A percentile compares a stretch with the other conserved stretches of the same genome.
Conservation (phyloP, 2,797 vertebrate species). For the Pangasius larnaudii region DNA sequence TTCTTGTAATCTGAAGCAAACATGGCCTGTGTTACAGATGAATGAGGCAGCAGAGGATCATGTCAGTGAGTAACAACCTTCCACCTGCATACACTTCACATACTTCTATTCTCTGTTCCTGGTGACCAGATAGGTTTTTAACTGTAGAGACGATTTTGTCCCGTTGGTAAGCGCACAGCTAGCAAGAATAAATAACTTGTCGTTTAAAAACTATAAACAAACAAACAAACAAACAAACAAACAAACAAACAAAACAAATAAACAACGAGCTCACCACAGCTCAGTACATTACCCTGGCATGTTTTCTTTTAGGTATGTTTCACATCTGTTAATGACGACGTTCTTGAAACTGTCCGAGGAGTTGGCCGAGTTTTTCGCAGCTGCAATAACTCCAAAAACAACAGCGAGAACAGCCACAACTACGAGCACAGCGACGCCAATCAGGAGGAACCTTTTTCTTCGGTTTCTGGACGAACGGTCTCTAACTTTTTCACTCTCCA, state of each 20-base stretch:
- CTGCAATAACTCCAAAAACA: background rate
- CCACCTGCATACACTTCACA: no score
- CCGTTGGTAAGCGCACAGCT: no score
- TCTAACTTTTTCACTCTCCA: background rate
- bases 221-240: background rate
- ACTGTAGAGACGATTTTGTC: background rate
- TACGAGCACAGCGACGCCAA: background rate
- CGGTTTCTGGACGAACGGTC: background rate
- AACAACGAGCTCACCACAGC: no score
- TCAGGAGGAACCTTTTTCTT: background rate
- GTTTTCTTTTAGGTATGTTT: background rate
- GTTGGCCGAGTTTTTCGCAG: background rate
- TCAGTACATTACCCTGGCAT: background rate
- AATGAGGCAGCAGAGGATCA: no score
- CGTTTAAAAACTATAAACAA: background rate
- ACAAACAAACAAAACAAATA: background rate
- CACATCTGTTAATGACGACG: slow-evolving; percentile 11
- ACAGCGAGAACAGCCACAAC: background rate
- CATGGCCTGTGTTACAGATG: no score
- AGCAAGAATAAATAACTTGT: background rate
- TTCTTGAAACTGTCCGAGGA: background rate
- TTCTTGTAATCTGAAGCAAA: no score
- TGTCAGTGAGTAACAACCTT: no score
- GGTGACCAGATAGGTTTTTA: background rate
- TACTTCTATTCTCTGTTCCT: no score